Conservation (phyloP, 2,888 invertebrate species). For the Ctenicera cuprea region DNA sequence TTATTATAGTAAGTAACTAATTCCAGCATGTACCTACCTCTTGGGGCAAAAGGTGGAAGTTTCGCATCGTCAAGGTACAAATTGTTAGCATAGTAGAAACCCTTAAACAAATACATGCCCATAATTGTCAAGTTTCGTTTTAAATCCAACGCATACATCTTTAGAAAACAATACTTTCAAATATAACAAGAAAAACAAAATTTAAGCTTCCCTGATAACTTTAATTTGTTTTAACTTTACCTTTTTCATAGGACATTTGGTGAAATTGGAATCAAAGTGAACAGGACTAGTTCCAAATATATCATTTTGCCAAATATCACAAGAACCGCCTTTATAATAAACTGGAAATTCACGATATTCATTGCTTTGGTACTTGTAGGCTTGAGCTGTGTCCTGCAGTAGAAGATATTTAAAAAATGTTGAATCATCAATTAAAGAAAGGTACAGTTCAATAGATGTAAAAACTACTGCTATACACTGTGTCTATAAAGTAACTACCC, state of each 20-base stretch:
- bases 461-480: no score
- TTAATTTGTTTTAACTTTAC: no score
- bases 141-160: no score
- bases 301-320: background rate
- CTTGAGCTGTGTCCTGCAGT: background rate
- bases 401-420: no score
- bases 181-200: no score
- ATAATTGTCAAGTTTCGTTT: no score
- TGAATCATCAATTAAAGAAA: no score
- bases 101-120: no score
- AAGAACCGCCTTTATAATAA: background rate
- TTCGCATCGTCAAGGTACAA: background rate
- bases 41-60: conserved; percentile 21
- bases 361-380: conserved; percentile 26
- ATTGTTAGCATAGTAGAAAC: conserved; percentile 10
- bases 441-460: no score
- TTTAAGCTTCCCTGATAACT: no score
- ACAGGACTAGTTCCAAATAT: background rate
- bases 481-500: no score
- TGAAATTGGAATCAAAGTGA: background rate
- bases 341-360: conserved; percentile 25
- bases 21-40: conserved; percentile 7
- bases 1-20: background rate
- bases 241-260: background rate
- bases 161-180: no score